phyloP scores from a whole-genome alignment of 2,888 invertebrate species.

The Zaprionus bogoriensis region DNA sequence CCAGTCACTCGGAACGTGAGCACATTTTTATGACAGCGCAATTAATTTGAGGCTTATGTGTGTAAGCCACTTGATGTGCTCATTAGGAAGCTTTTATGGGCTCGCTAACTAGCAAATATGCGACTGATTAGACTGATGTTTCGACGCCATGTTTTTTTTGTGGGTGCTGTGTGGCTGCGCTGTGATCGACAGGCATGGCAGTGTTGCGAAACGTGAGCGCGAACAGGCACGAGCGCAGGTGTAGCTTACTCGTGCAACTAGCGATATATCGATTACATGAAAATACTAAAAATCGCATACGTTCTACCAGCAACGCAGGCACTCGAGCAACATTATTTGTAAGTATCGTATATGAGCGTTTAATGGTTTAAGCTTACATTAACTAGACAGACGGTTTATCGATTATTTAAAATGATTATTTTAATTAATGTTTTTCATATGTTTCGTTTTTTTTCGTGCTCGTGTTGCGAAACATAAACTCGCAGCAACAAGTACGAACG shows the following conservation, averaged over 20 bases:
- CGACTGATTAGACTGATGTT: constrained; percentile 65
- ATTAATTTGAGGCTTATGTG: constrained; percentile 76
- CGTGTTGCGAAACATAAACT: no score
- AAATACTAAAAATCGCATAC: no score
- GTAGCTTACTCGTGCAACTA: neutral
- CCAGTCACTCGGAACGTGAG: constrained; percentile 47
- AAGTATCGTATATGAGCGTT: no score
- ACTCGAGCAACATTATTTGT: no score
- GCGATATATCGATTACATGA: neutral
- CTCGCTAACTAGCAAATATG: constrained; percentile 70
- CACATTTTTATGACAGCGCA: constrained; percentile 75
- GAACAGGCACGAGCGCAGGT: no score
- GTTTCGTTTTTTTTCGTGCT: no score
- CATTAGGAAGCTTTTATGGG: constrained; percentile 74
- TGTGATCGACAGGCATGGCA: neutral
- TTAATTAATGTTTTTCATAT: no score
- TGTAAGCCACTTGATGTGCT: constrained; percentile 77
- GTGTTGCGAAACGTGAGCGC: neutral
- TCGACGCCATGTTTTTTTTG: neutral
- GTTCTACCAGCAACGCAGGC: no score
- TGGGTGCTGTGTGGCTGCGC: neutral
- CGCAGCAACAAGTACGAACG: no score
- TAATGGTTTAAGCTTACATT: no score
- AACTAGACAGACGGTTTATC: no score
- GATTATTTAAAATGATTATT: no score